These are phyloP conservation scores for Lutjanus campechanus DNA, from an alignment of 2,797 vertebrate species.

Conservation along the genomic window DNA sequence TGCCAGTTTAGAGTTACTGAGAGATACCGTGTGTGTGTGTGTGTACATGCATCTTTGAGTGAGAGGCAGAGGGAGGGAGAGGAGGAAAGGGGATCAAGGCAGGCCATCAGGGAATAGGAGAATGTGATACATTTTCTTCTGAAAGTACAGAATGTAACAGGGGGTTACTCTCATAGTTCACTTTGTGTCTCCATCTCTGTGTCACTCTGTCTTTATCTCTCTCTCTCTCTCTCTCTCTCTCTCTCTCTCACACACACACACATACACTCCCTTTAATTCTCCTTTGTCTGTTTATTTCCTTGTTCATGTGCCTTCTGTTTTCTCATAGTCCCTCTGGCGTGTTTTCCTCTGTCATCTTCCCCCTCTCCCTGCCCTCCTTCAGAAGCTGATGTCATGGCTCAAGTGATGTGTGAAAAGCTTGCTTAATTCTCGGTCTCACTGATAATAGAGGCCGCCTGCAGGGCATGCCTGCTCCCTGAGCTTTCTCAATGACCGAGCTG, in stretches of 20 bases:
- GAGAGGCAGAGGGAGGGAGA: constrained; percentile 12
- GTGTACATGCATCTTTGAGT: constrained; percentile 16
- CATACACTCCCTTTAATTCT: constrained; percentile 19
- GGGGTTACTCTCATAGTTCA: constrained; percentile 27
- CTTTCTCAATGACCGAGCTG: constrained; percentile 13
- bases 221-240: too few relatives aligned
- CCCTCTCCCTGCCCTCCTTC: constrained; percentile 37
- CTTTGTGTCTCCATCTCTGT: constrained; percentile 10
- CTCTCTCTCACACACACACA: constrained; percentile 7
- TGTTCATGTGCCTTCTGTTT: constrained; percentile 23
- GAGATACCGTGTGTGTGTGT: background rate
- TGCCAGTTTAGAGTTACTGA: constrained; percentile 67
- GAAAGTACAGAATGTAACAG: constrained; percentile 54
- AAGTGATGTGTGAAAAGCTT: constrained; percentile 61
- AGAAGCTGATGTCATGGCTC: constrained; percentile 68
- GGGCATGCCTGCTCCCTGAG: constrained; percentile 38
- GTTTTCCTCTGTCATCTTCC: constrained; percentile 35
- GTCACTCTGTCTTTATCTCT: background rate
- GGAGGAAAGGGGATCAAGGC: constrained; percentile 47
- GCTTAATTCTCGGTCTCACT: constrained; percentile 40
- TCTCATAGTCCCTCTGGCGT: constrained; percentile 26
- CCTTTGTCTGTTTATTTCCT: constrained; percentile 29
- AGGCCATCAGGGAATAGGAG: constrained; percentile 48
- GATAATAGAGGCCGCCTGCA: constrained; percentile 53
- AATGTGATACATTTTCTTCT: constrained; percentile 64